A percentile compares a stretch with the other conserved stretches of the same genome.
Evolutionary conservation across 1,140 invertebrate genomes (phyloP).

Genomic region (Helicoverpa armigera): DNA sequence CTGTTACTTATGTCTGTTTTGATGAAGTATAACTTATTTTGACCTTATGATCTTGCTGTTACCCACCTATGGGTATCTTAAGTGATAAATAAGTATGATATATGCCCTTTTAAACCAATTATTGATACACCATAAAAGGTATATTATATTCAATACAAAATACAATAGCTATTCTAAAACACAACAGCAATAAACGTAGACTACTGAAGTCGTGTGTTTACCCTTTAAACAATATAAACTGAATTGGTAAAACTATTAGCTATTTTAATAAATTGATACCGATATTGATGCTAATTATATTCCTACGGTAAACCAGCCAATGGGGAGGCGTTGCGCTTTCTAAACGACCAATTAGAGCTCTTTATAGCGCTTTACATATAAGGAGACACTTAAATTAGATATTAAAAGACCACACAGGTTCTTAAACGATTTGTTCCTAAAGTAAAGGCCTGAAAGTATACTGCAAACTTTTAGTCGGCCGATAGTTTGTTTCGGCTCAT

Average conservation of each 20-base stretch:
- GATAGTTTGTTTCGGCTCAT: too few relatives aligned
- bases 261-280: constrained; percentile 13
- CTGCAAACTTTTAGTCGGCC: too few relatives aligned
- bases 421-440: neutral
- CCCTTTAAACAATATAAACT: neutral
- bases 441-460: too few relatives aligned
- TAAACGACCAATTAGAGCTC: constrained; percentile 18
- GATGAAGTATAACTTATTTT: too few relatives aligned
- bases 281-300: constrained; percentile 1
- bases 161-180: too few relatives aligned
- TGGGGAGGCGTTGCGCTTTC: constrained; percentile 6
- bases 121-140: too few relatives aligned
- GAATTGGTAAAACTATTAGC: neutral
- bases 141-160: too few relatives aligned
- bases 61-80: too few relatives aligned
- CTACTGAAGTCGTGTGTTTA: neutral
- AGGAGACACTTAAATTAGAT: constrained; percentile 13
- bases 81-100: too few relatives aligned
- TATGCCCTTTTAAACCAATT: too few relatives aligned
- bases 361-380: constrained; percentile 20
- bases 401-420: constrained; percentile 1
- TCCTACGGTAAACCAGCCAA: constrained; percentile 1
- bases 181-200: neutral
- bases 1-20: too few relatives aligned
- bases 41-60: neutral